These are phyloP conservation scores for Chaenodraco wilsoni DNA, from an alignment of 2,797 vertebrate species.

Conservation along the genomic window DNA sequence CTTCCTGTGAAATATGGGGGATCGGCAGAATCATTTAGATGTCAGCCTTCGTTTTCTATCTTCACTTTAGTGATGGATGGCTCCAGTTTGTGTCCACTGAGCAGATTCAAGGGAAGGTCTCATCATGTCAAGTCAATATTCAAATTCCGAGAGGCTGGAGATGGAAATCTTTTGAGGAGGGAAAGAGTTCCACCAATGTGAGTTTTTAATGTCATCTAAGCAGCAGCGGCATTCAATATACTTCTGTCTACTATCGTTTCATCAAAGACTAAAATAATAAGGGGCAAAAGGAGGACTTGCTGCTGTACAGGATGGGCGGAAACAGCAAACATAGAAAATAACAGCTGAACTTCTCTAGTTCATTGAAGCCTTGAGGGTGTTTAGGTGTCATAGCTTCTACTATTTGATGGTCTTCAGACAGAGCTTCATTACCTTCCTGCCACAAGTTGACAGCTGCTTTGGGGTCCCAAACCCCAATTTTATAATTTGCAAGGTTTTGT, in stretches of 20 bases:
- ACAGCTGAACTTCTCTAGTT: no score
- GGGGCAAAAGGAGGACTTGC: not conserved
- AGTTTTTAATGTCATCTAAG: slow-evolving; percentile 30
- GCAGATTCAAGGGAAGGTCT: slow-evolving; percentile 49
- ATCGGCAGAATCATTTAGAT: slow-evolving; percentile 62
- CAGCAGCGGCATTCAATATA: not conserved
- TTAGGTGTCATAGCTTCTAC: no score
- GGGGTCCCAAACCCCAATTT: not conserved
- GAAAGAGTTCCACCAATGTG: not conserved
- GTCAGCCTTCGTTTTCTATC: slow-evolving; percentile 63
- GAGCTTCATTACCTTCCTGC: not conserved
- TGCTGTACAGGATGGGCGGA: no score
- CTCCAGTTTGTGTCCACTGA: slow-evolving; percentile 52
- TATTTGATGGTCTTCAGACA: not conserved
- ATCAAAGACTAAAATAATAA: not conserved
- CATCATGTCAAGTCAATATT: slow-evolving; percentile 59
- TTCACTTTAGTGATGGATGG: slow-evolving; percentile 65
- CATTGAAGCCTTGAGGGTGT: no score
- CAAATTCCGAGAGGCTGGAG: slow-evolving; percentile 36
- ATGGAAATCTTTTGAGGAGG: not conserved
- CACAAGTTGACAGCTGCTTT: not conserved
- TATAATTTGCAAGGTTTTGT: not conserved
- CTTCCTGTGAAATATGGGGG: slow-evolving; percentile 68
- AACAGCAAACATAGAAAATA: no score
- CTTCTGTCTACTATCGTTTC: not conserved